phyloP scores from a whole-genome alignment of 2,797 vertebrate species.

The Aphelocoma californica region DNA sequence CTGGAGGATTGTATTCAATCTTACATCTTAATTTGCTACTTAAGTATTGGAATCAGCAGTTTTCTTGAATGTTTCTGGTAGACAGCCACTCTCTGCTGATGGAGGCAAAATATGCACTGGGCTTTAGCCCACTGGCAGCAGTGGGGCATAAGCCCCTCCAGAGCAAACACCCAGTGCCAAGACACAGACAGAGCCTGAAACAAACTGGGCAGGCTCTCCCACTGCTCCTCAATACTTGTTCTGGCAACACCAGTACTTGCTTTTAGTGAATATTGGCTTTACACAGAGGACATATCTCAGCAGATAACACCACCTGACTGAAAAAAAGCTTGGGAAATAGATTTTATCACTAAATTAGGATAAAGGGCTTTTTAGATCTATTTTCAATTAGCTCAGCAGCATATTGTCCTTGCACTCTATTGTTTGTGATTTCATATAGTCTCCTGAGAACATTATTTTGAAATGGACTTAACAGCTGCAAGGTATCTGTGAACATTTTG shows the following conservation, averaged over 20 bases:
- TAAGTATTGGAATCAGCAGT: not conserved
- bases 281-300: not conserved
- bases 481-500: not conserved
- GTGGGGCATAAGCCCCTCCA: not conserved
- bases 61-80: not conserved
- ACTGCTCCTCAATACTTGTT: not conserved
- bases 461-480: not conserved
- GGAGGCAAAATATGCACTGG: accelerated
- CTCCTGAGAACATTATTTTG: not conserved
- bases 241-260: not conserved
- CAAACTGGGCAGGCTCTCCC: not conserved
- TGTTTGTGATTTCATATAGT: not conserved
- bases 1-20: not conserved
- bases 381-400: not conserved
- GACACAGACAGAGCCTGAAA: not conserved
- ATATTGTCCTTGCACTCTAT: not conserved
- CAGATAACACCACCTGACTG: not conserved
- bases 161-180: not conserved
- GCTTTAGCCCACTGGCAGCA: not conserved
- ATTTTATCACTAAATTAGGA: not conserved
- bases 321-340: not conserved
- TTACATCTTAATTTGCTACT: not conserved
- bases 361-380: not conserved
- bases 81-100: not conserved
- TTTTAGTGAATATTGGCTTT: not conserved